Evolutionary conservation across 2,888 invertebrate genomes (phyloP), one percentile per base, ranked within the genome.

Genomic region (Melanchra persicariae): DNA sequence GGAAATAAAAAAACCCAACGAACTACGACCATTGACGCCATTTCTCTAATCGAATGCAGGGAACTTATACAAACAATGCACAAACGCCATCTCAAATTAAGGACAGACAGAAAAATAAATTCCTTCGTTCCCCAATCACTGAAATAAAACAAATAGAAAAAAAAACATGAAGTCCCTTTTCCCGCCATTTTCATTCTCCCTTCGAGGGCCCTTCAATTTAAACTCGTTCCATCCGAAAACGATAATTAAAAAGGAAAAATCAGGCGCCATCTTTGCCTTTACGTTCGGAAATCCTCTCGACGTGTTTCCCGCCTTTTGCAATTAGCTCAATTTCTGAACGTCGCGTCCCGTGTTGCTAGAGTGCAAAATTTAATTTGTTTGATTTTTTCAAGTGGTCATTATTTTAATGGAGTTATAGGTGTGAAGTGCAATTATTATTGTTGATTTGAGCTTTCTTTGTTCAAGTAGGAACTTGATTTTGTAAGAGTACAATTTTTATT

Each of bases 241-340:
- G 90, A 91, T 90, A 93, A 93, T 93, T 92, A 92, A 92, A 91
- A 90, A 87, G 86, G 89, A 91, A 90, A 91, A 89, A 89, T 86
- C 85, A 84, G 76, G 72, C 69, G 86, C 87, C 89, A 90, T 90
- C 89, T 89, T 90, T 88, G 86, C 86, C 88, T 89, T 91, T 83
- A 82, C 88, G 87, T 90, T 90, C 87, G 89, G 88, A 90, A 90
- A 89, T 90, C 85, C 89, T 89, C 86, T 88, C 85, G 81, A 84
- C 85, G 82, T 87, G 78, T 81, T 84, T 87, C 87, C 88, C 87
- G 84, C 85, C 83, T 84, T 88, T 89, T 86, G 88, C 91, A 93
- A 94, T 94, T 94, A 93, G 93, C 89, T 89, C 91, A 93, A 93
- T 93, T 93, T 91, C 87, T 85, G 89, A 91, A 92, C 87, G 89